Evolutionary conservation across 2,797 vertebrate genomes (phyloP).

Genomic region (Sylvia borin): DNA sequence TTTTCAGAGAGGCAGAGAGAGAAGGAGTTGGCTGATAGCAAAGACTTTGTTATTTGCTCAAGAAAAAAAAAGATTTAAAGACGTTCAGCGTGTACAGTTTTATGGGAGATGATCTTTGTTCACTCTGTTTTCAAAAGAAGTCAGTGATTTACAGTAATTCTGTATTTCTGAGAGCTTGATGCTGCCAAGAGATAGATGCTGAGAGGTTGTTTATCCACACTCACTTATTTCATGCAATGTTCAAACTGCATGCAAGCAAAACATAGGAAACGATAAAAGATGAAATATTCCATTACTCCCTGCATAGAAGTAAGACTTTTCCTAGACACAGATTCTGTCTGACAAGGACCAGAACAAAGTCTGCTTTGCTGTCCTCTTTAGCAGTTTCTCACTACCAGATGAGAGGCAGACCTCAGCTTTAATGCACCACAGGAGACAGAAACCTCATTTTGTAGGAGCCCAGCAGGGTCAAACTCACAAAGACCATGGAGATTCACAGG

Average conservation of each 20-base stretch:
- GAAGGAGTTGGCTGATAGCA: not conserved
- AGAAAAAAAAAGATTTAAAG: not conserved
- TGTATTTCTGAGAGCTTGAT: not conserved
- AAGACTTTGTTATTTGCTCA: not conserved
- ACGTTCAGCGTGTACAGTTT: not conserved
- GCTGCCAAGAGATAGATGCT: not conserved
- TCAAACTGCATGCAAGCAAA: not conserved
- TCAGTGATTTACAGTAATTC: not conserved
- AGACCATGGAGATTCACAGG: accelerated
- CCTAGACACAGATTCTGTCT: not conserved
- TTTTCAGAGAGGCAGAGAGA: not conserved
- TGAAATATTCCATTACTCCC: not conserved
- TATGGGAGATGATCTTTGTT: not conserved
- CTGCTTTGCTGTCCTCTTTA: not conserved
- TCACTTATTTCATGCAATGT: not conserved
- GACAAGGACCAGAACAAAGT: not conserved
- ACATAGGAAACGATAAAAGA: not conserved
- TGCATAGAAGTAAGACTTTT: not conserved
- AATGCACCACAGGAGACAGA: not conserved
- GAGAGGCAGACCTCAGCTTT: not conserved
- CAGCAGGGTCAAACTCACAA: not conserved
- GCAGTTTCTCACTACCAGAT: not conserved
- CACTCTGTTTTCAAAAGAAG: not conserved
- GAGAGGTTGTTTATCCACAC: not conserved
- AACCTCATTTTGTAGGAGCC: not conserved